These are phyloP conservation scores for Hippocampus barbouri DNA, from an alignment of 2,113 vertebrate species.

Conservation along the genomic window DNA sequence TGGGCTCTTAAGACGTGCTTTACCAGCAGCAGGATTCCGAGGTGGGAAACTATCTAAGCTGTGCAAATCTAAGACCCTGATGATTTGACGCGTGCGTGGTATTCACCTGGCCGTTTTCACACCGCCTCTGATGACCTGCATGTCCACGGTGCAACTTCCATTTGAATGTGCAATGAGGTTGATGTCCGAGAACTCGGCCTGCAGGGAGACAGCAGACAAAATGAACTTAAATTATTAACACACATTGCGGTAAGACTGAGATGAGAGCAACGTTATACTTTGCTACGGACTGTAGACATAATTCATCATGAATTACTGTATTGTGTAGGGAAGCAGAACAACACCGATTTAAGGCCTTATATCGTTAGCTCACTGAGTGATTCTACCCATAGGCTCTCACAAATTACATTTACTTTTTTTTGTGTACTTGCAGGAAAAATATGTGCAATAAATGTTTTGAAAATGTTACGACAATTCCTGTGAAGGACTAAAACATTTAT, in stretches of 20 bases:
- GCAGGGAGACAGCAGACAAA: conserved; percentile 7
- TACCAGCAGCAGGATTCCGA: background rate
- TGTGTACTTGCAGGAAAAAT: too few species aligned
- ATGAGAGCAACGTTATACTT: background rate
- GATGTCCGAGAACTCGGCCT: conserved; percentile 97
- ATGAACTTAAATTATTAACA: background rate
- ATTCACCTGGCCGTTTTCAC: conserved; percentile 88
- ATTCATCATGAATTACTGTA: background rate
- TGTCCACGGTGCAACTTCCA: conserved; percentile 87
- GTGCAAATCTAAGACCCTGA: background rate
- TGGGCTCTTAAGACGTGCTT: conserved; percentile 24
- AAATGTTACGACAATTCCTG: too few species aligned
- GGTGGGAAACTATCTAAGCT: background rate
- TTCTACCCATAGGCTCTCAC: background rate
- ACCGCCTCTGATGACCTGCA: conserved; percentile 87
- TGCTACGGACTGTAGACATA: background rate
- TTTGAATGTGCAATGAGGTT: conserved; percentile 91
- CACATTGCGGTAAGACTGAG: background rate
- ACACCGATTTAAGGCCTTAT: background rate
- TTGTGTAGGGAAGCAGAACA: background rate
- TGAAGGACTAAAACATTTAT: too few species aligned
- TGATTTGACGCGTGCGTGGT: background rate
- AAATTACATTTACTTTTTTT: too few species aligned
- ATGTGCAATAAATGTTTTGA: too few species aligned
- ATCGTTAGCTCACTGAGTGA: background rate